Evolutionary conservation across 2,797 vertebrate species (phyloP), one percentile per base, ranked within the genome.

Genomic region (Cyprinodon diabolis): DNA sequence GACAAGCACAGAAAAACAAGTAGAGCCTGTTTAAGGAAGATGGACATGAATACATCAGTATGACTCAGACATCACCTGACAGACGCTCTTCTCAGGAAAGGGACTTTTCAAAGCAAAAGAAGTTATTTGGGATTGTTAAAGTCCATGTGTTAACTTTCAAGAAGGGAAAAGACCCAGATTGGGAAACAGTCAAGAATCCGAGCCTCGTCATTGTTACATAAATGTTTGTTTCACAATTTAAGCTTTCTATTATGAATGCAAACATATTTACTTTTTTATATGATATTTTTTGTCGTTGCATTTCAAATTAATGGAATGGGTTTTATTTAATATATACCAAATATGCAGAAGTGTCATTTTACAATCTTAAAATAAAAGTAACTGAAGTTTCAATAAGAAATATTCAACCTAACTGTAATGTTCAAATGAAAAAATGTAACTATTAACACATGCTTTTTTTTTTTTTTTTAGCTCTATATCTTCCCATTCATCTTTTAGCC

Each of bases 41-140:
- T 21, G 1, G 55, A 48, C 12, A 49, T 23, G 58, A 65, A 55
- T 47, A 4, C 0, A 35, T 1, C n/a, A 6, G 7, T 60, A 23
- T 85, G 72, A 77, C 76, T 80, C 67, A 75, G 17, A 52, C 2
- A 5, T 58, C 12, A 70, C 6, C 3, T 77, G 40, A 75, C 6
- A 17, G 23, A 62, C 7, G 25, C 40, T 58, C 6, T 13, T 14
- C 55, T 21, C n/a, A 30, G 19, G 0, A 57, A 40, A 25, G 57
- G 43, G 79, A 75, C 23, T 72, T 48, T 14, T 5, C 19, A 1
- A n/a, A 37, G 17, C 43, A 3, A 35, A n/a, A 45, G 52, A 43
- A 14, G 0, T 8, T 51, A 7, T 62, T 43, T 68, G 19, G 52
- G 11, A 78, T 45, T 21, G 62, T 75, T 66, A 7, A 60, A 54